Percentiles rank a stretch among this genome's conserved stretches.
These are phyloP conservation scores for Malacosoma neustria DNA, from an alignment of 2,888 invertebrate genomes.

Conservation along the genomic window DNA sequence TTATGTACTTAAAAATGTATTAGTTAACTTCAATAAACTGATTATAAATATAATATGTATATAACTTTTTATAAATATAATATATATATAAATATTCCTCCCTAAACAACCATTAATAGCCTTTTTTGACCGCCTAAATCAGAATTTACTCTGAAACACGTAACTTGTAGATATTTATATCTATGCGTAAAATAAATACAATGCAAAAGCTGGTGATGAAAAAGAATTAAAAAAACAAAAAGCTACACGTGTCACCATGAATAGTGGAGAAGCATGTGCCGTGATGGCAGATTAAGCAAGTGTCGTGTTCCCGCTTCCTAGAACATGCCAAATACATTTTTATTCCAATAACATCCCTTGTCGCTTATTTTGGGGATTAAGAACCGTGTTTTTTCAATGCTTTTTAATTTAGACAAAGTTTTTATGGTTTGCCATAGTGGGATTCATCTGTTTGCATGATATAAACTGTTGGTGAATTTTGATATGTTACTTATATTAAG, in stretches of 20 bases:
- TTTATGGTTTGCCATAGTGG: conserved; percentile 1
- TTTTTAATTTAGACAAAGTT: conserved; percentile 5
- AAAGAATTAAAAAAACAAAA: neutral
- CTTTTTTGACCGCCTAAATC: too few relatives aligned
- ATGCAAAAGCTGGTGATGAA: neutral
- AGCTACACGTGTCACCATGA: conserved; percentile 49
- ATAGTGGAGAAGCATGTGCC: conserved; percentile 51
- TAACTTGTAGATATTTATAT: too few relatives aligned
- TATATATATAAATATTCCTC: too few relatives aligned
- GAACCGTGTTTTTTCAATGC: conserved; percentile 17
- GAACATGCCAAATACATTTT: conserved; percentile 51
- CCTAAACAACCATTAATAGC: too few relatives aligned
- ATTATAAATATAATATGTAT: too few relatives aligned
- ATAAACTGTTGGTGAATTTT: neutral
- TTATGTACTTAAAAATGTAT: too few relatives aligned
- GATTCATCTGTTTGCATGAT: neutral
- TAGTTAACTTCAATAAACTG: too few relatives aligned
- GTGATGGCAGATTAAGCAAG: conserved; percentile 64
- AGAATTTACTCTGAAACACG: too few relatives aligned
- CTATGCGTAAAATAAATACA: too few relatives aligned
- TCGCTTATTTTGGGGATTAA: conserved; percentile 54
- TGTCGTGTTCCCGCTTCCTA: conserved; percentile 50
- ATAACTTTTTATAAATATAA: too few relatives aligned
- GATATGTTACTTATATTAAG: too few relatives aligned
- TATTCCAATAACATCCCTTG: conserved; percentile 28